Evolutionary conservation across 2,888 invertebrate species (phyloP).

Genomic region (Drosophila paracracens): DNA sequence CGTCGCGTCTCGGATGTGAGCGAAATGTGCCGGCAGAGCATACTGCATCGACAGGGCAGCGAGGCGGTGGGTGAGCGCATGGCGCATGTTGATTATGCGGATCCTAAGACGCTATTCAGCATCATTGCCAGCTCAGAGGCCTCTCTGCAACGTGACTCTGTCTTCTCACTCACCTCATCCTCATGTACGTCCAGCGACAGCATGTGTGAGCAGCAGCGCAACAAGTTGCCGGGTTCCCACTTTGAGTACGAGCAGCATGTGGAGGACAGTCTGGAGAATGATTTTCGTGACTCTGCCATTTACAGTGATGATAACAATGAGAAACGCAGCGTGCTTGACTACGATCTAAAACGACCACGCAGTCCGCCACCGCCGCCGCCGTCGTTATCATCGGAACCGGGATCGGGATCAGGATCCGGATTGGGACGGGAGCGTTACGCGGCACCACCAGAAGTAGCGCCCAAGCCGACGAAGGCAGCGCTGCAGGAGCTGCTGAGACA

Average conservation of each 20-base stretch:
- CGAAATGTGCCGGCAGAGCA: slow-evolving; percentile 84
- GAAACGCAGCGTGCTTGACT: slow-evolving; percentile 68
- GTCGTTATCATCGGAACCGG: slow-evolving; percentile 34
- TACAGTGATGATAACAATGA: slow-evolving; percentile 89
- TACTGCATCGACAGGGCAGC: slow-evolving; percentile 91
- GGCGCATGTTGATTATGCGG: slow-evolving; percentile 94
- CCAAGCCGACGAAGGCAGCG: slow-evolving; percentile 64
- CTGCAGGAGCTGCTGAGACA: slow-evolving; percentile 49
- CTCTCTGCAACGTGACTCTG: slow-evolving; percentile 83
- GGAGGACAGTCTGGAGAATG: slow-evolving; percentile 89
- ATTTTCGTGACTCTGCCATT: slow-evolving; percentile 93
- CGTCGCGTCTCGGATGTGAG: slow-evolving; percentile 83
- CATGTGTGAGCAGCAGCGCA: slow-evolving; percentile 79
- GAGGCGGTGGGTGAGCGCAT: slow-evolving; percentile 94
- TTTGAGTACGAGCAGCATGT: slow-evolving; percentile 91
- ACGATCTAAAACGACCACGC: slow-evolving; percentile 65
- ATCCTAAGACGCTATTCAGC: slow-evolving; percentile 89
- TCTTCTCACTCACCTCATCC: slow-evolving; percentile 84
- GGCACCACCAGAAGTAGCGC: slow-evolving; percentile 66
- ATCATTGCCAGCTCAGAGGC: slow-evolving; percentile 71
- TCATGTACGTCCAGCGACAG: slow-evolving; percentile 82
- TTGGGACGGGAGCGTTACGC: slow-evolving; percentile 27
- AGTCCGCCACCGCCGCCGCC: slow-evolving; percentile 80
- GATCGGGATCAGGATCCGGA: not conserved
- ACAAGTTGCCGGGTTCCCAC: slow-evolving; percentile 84